Percentiles rank a stretch among this genome's conserved stretches.
These are phyloP conservation scores for Tachyglossus aculeatus DNA, from an alignment of 2,797 vertebrate species.

Conservation along the genomic window DNA sequence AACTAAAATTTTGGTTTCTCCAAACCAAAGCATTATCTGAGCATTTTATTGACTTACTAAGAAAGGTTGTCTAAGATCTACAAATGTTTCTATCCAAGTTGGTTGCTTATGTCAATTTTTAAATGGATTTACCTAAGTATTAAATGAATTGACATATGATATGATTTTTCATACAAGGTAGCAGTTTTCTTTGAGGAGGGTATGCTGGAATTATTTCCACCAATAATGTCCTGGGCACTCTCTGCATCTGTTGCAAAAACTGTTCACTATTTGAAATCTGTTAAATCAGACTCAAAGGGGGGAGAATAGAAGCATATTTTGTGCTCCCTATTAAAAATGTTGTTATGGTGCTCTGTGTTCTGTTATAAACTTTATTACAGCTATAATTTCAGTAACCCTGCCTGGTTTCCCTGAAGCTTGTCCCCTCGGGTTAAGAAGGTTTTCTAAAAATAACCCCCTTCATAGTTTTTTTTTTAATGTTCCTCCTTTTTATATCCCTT, in stretches of 20 bases:
- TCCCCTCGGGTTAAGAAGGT: constrained; percentile 60
- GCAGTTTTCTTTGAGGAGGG: background rate
- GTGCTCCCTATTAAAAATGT: constrained; percentile 39
- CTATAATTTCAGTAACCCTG: constrained; percentile 63
- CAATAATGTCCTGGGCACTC: background rate
- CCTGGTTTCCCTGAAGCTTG: constrained; percentile 58
- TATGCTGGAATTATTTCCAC: background rate
- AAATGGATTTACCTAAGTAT: no score
- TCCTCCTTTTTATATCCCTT: constrained; percentile 60
- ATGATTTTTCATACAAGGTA: no score
- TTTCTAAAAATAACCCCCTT: constrained; percentile 43
- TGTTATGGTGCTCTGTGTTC: constrained; percentile 52
- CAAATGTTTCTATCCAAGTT: no score
- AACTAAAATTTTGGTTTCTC: no score
- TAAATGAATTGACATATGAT: no score
- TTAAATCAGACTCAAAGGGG: constrained; percentile 41
- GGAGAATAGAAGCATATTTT: constrained; percentile 13
- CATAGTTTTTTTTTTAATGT: constrained; percentile 32
- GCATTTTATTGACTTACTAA: no score
- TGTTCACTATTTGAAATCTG: constrained; percentile 8
- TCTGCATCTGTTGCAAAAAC: background rate
- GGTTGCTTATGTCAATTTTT: no score
- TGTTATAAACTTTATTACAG: constrained; percentile 62
- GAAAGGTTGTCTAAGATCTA: no score
- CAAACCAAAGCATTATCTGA: no score